Evolutionary conservation across 2,797 vertebrate species (phyloP).

Genomic region (Pelodytes ibericus): DNA sequence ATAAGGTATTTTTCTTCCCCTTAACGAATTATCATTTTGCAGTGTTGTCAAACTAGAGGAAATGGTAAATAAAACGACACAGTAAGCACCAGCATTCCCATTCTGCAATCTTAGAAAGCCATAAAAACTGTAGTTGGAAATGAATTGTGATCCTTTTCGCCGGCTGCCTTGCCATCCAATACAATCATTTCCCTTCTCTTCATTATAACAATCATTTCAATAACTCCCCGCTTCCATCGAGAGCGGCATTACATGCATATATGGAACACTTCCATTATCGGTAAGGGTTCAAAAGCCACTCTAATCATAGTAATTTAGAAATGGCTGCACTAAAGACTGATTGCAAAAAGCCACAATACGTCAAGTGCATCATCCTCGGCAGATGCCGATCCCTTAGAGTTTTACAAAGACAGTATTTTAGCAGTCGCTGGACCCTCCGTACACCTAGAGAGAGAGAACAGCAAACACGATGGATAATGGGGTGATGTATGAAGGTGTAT

Average conservation of each 20-base stretch:
- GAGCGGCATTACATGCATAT: conserved; percentile 46
- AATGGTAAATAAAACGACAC: conserved; percentile 45
- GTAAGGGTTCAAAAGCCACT: conserved; percentile 41
- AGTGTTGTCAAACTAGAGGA: conserved; percentile 23
- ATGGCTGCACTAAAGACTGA: conserved; percentile 28
- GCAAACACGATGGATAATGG: no score
- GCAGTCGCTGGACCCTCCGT: no score
- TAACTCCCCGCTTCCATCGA: conserved; percentile 38
- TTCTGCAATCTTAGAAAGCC: conserved; percentile 27
- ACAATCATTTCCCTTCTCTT: conserved; percentile 53
- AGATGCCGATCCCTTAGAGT: not conserved
- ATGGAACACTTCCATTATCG: conserved; percentile 44
- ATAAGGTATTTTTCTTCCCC: conserved; percentile 16
- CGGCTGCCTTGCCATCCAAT: conserved; percentile 26
- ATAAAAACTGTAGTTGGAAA: conserved; percentile 44
- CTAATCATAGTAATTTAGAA: conserved; percentile 40
- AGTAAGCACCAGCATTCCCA: conserved; percentile 7
- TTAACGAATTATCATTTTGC: conserved; percentile 39
- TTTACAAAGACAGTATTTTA: not conserved
- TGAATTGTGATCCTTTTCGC: conserved; percentile 47
- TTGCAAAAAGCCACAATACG: conserved; percentile 19
- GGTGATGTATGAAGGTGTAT: no score
- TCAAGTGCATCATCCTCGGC: not conserved
- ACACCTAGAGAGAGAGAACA: no score
- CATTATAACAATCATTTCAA: conserved; percentile 54